phyloP scores from a whole-genome alignment of 2,113 vertebrate species.

The Anguilla rostrata region DNA sequence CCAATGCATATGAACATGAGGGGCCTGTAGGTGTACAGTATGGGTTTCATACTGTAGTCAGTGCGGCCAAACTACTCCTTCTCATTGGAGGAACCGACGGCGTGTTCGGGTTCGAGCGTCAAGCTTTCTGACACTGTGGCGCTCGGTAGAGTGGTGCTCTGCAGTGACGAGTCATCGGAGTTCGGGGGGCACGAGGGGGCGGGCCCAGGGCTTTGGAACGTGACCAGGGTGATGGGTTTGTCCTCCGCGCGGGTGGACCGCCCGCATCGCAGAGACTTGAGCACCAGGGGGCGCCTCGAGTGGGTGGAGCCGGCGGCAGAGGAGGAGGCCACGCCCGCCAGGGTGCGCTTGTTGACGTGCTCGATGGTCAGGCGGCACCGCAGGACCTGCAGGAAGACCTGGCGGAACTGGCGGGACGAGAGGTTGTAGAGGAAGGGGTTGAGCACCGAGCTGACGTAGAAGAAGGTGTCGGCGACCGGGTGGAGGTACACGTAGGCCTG shows the following conservation, averaged over 20 bases:
- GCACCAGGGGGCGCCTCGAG: conserved; percentile 54
- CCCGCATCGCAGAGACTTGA: conserved; percentile 46
- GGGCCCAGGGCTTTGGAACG: conserved; percentile 49
- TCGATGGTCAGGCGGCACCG: conserved; percentile 76
- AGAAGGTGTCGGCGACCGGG: conserved; percentile 84
- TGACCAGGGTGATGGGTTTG: conserved; percentile 51
- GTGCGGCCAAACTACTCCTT: neutral
- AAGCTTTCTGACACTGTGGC: neutral
- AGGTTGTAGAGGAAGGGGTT: conserved; percentile 94
- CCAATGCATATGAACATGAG: neutral
- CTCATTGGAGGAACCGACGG: neutral
- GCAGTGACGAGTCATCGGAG: neutral
- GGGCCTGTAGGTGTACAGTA: neutral
- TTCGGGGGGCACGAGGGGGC: neutral
- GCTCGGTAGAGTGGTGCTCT: neutral
- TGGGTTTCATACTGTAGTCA: neutral
- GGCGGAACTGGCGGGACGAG: conserved; percentile 88
- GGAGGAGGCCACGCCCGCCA: conserved; percentile 22
- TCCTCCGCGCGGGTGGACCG: conserved; percentile 31
- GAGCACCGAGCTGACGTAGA: conserved; percentile 92
- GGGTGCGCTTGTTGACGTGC: conserved; percentile 74
- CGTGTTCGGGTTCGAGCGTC: neutral
- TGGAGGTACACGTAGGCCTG: conserved; percentile 75
- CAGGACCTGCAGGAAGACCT: conserved; percentile 82
- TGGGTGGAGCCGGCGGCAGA: conserved; percentile 44